Conservation (phyloP, 2,797 vertebrate genomes). For the Aselliscus stoliczkanus region DNA sequence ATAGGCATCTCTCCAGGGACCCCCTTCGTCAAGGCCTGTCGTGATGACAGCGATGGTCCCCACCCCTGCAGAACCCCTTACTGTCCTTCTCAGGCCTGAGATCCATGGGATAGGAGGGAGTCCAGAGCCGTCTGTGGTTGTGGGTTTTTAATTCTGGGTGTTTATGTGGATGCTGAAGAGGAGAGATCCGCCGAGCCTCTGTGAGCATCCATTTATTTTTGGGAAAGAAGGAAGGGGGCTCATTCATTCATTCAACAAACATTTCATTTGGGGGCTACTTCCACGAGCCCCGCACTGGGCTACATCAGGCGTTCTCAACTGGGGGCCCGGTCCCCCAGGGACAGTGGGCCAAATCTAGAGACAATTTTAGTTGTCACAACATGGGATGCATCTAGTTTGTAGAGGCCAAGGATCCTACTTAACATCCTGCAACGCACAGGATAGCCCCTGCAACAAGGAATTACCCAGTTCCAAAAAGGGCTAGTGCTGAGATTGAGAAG, state of each 20-base stretch:
- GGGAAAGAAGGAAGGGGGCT: not conserved
- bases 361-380: not conserved
- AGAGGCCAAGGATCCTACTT: not conserved
- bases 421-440: not conserved
- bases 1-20: not conserved
- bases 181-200: not conserved
- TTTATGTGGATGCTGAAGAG: not conserved
- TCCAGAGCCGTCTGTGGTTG: not conserved
- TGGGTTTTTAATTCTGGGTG: not conserved
- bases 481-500: not conserved
- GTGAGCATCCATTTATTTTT: not conserved
- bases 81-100: fast-evolving
- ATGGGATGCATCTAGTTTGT: not conserved
- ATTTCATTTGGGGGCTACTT: not conserved
- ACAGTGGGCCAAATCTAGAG: not conserved
- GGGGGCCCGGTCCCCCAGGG: fast-evolving
- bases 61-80: not conserved
- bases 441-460: too few species aligned
- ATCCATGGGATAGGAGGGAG: not conserved
- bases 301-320: not conserved
- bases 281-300: not conserved
- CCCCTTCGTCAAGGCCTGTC: conserved; percentile 9
- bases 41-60: fast-evolving
- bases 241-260: not conserved
- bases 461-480: not conserved